These are phyloP conservation scores for Clanis bilineata DNA, from an alignment of 2,888 invertebrate species.

Conservation along the genomic window DNA sequence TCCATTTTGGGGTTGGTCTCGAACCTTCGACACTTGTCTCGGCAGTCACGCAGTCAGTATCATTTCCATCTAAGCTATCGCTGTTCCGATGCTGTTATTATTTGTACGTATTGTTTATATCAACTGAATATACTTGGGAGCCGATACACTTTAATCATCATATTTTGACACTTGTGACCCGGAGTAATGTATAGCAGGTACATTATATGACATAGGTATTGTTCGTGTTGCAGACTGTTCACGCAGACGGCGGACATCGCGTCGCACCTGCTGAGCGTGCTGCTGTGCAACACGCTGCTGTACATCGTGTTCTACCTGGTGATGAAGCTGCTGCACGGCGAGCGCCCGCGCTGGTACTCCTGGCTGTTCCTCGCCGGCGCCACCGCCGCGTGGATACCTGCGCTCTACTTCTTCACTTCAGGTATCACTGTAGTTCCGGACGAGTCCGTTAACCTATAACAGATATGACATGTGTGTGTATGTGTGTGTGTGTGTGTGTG, in stretches of 20 bases:
- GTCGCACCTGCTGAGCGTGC: constrained; percentile 88
- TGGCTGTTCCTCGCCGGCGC: constrained; percentile 85
- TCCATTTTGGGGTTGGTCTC: too few relatives aligned
- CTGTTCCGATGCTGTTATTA: too few relatives aligned
- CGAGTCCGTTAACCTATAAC: too few relatives aligned
- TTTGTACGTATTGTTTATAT: too few relatives aligned
- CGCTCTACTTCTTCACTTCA: constrained; percentile 80
- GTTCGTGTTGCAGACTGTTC: constrained; percentile 61
- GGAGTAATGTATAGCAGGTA: constrained; percentile 16
- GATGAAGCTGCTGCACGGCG: constrained; percentile 90
- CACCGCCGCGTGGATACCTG: constrained; percentile 85
- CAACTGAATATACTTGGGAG: too few relatives aligned
- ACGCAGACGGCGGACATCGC: constrained; percentile 88
- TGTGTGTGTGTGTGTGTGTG: background rate
- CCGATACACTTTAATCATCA: too few relatives aligned
- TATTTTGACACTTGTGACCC: too few relatives aligned
- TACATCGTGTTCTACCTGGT: constrained; percentile 91
- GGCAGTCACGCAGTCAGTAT: too few relatives aligned
- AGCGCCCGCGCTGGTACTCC: constrained; percentile 84
- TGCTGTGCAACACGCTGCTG: constrained; percentile 91
- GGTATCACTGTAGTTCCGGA: constrained; percentile 21
- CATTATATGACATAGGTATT: background rate
- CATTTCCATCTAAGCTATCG: too few relatives aligned
- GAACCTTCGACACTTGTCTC: too few relatives aligned
- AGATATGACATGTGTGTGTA: background rate